These are phyloP conservation scores for Hydraecia micacea DNA, from an alignment of 2,888 invertebrate species.

Conservation along the genomic window DNA sequence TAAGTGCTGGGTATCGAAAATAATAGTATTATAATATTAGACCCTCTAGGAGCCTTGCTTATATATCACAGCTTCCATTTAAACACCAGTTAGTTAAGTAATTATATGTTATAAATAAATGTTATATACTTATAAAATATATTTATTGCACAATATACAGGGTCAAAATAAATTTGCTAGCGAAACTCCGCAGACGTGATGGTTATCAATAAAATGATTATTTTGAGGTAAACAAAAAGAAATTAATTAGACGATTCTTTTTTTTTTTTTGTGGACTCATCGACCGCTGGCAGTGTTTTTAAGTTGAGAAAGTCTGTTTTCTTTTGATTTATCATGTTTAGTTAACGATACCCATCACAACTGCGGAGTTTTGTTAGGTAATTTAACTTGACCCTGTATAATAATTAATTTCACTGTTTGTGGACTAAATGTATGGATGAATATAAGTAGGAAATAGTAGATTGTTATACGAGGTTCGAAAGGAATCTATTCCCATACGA, in stretches of 20 bases:
- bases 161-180: not conserved
- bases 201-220: too few relatives aligned
- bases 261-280: too few relatives aligned
- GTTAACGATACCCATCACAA: not conserved
- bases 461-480: too few relatives aligned
- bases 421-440: slow-evolving; percentile 17
- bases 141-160: slow-evolving; percentile 48
- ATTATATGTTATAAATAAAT: slow-evolving; percentile 30
- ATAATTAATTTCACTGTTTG: slow-evolving; percentile 11
- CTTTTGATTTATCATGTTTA: not conserved
- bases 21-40: slow-evolving; percentile 42
- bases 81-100: slow-evolving; percentile 28
- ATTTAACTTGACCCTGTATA: not conserved
- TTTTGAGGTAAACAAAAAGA: too few relatives aligned
- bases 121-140: slow-evolving; percentile 19
- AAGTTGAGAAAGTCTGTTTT: not conserved
- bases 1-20: not conserved
- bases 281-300: too few relatives aligned
- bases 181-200: not conserved
- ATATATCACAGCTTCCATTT: slow-evolving; percentile 46
- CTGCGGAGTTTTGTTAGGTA: not conserved
- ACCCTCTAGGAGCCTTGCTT: slow-evolving; percentile 24
- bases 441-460: too few relatives aligned
- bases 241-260: too few relatives aligned
- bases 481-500: too few relatives aligned